These are phyloP conservation scores for Lasioglossum calceatum DNA, from an alignment of 2,888 invertebrate genomes.

Conservation along the genomic window DNA sequence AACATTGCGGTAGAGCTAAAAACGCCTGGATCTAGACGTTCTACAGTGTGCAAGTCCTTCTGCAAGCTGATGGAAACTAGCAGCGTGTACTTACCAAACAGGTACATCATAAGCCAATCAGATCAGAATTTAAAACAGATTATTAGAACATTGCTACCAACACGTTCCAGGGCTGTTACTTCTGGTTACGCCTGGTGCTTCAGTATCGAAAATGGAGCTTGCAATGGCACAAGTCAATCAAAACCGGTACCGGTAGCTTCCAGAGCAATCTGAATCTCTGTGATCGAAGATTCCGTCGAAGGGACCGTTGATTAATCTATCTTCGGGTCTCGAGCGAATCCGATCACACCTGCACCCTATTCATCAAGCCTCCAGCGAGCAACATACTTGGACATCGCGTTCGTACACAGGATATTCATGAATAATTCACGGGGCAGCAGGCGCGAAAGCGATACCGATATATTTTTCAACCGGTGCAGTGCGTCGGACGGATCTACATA, in stretches of 20 bases:
- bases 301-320: neutral
- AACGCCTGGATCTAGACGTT: too few species aligned
- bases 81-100: too few species aligned
- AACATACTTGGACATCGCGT: conserved; percentile 1
- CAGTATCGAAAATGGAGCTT: neutral
- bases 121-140: too few species aligned
- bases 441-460: conserved; percentile 43
- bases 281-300: neutral
- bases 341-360: neutral
- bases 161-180: too few species aligned
- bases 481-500: conserved; percentile 15
- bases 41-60: too few species aligned
- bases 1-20: too few species aligned
- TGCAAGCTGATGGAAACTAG: too few species aligned
- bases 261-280: neutral
- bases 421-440: conserved; percentile 45
- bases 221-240: neutral
- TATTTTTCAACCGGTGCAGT: conserved; percentile 7
- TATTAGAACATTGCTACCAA: too few species aligned
- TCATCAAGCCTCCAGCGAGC: neutral
- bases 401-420: conserved; percentile 12
- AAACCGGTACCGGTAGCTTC: too few species aligned
- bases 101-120: too few species aligned
- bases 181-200: too few species aligned
- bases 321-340: neutral